A percentile compares a stretch with the other conserved stretches of the same genome.
phyloP scores from a whole-genome alignment of 2,113 vertebrate genomes.

The Phaethon lepturus region DNA sequence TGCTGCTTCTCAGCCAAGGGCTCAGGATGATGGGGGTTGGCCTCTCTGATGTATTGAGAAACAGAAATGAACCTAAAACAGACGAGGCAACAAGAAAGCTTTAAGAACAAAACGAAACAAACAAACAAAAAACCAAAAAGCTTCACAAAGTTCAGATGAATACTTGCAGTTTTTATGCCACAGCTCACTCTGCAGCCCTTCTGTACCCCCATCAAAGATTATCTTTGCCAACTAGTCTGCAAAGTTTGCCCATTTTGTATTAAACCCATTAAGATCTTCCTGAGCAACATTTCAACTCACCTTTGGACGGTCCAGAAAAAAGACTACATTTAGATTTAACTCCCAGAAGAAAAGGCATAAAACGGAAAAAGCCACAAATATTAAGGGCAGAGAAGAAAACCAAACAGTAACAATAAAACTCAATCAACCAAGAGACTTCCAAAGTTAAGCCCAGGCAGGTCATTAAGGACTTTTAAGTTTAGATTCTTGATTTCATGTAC shows the following conservation, averaged over 20 bases:
- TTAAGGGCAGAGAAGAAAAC: not conserved
- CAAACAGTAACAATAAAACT: not conserved
- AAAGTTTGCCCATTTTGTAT: not conserved
- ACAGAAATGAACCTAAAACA: slow-evolving; percentile 87
- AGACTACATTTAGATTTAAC: not conserved
- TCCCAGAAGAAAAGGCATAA: not conserved
- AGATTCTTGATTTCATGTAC: not conserved
- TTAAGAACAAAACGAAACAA: not conserved
- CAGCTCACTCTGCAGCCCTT: not conserved
- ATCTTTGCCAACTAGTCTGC: not conserved
- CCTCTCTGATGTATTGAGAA: slow-evolving; percentile 83
- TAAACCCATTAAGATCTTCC: not conserved
- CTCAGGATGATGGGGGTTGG: slow-evolving; percentile 87
- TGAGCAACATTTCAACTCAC: not conserved
- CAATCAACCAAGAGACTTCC: not conserved
- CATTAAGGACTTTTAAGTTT: not conserved
- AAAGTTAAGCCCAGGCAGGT: not conserved
- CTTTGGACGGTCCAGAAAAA: not conserved
- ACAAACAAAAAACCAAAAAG: not conserved
- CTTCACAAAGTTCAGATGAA: not conserved
- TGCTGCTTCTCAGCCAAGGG: slow-evolving; percentile 89
- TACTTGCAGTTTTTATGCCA: not conserved
- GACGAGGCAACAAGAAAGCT: slow-evolving; percentile 7
- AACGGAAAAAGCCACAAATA: not conserved
- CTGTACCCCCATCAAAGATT: not conserved